Base-by-base conservation (phyloP, 2,888 invertebrate species). In the Melipona bicolor region DNA sequence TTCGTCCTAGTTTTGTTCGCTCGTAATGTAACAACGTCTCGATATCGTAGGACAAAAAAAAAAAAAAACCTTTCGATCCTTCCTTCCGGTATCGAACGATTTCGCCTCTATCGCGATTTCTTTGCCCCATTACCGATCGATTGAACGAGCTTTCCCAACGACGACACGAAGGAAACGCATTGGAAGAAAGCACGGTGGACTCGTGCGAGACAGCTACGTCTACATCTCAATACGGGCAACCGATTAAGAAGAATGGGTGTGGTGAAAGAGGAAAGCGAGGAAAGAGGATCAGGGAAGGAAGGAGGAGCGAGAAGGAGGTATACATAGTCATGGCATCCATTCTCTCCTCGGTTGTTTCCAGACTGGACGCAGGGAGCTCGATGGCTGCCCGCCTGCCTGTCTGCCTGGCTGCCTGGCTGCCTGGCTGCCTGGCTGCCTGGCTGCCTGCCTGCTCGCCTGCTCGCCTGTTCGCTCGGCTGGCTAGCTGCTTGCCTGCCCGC, bases 151-250 rank as follows among this genome's bases (percentile, higher is more conserved):
- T n/a, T 11, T 4, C 19, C n/a, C 36, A 65, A 15, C 21, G 54
- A 15, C 21, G 54, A 21, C 32, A 19, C 21, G 19, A 17, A 19
- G 52, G 4, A 65, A 19, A 49, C 5, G 78, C 59, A 13, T 36
- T 52, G 74, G 11, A 13, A 27, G 36, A 36, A 54, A 19, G 36
- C 52, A 32, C 21, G 27, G 21, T 15, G 21, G 32, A 52, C 6
- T 71, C 27, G 64, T 52, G 71, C 71, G 68, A 74, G 82, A 61
- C 72, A 64, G 65, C 52, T 68, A 64, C 52, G 21, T 89, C 74
- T 91, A 93, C 90, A 91, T 93, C 93, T 94, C 92, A 93, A 93
- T 93, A 92, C 72, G 84, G 82, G 84, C 77, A 88, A 87, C 83
- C 89, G 89, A 89, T 89, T 90, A 87, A 81, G 83, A 90, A 87